These are phyloP conservation scores for Anagyrus pseudococci DNA, from an alignment of 2,888 invertebrate genomes.

Conservation along the genomic window DNA sequence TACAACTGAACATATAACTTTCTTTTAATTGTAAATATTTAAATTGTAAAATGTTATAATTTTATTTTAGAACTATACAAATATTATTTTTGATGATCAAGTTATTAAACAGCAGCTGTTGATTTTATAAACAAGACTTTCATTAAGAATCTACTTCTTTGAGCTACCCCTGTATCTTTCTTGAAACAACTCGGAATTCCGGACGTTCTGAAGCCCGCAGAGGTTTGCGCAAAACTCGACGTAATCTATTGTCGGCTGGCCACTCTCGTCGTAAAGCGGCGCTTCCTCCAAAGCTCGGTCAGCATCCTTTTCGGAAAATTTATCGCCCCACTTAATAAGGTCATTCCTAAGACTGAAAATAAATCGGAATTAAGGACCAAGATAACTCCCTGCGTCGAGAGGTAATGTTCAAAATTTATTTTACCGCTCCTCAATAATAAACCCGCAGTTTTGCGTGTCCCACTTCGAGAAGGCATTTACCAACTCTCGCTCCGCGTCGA, in stretches of 20 bases:
- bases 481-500: conserved; percentile 16
- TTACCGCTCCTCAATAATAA: conserved; percentile 9
- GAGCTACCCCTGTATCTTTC: conserved; percentile 16
- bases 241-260: conserved; percentile 15
- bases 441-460: conserved; percentile 16
- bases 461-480: conserved; percentile 23
- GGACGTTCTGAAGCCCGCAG: conserved; percentile 21
- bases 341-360: conserved; percentile 14
- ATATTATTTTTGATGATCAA: neutral
- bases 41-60: neutral
- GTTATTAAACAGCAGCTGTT: neutral
- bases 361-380: neutral
- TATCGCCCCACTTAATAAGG: conserved; percentile 19
- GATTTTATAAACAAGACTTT: conserved; percentile 16
- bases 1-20: no score
- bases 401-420: neutral
- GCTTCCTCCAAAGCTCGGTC: conserved; percentile 23
- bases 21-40: conserved; percentile 18
- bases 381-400: neutral
- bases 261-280: conserved; percentile 7
- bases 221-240: conserved; percentile 24
- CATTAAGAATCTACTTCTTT: conserved; percentile 9
- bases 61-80: neutral
- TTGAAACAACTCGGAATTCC: conserved; percentile 14
- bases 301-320: conserved; percentile 22